Conservation (phyloP, 2,113 vertebrate genomes). For the Trichechus manatus region DNA sequence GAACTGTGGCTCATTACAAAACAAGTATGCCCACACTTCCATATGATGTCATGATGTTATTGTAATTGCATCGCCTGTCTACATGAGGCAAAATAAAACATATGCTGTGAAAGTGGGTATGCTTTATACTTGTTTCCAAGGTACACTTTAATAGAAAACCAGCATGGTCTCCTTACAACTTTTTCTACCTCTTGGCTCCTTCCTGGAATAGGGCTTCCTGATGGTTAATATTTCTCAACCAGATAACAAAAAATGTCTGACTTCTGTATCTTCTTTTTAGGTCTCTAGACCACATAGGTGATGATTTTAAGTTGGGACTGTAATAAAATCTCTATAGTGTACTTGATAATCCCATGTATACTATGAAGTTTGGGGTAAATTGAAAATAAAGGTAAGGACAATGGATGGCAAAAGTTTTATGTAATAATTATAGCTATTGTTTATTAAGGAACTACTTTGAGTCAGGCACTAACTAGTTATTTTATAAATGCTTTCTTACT, state of each 20-base stretch:
- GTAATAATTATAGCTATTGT: background rate
- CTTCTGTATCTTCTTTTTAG: background rate
- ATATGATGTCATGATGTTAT: background rate
- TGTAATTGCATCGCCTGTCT: background rate
- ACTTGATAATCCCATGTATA: background rate
- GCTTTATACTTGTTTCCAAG: background rate
- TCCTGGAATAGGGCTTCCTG: background rate
- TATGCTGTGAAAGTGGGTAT: background rate
- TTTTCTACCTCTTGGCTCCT: background rate
- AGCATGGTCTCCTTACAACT: background rate
- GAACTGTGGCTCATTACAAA: slow-evolving; percentile 26
- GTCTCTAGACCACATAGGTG: background rate
- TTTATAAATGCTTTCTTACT: background rate
- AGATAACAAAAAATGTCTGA: background rate
- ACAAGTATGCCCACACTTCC: background rate
- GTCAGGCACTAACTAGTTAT: background rate
- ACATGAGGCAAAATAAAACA: slow-evolving; percentile 42
- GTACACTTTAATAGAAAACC: slow-evolving; percentile 21
- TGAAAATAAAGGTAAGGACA: background rate
- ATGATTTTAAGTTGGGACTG: background rate
- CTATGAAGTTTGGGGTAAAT: background rate
- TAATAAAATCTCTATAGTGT: background rate
- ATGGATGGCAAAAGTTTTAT: background rate
- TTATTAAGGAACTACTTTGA: slow-evolving; percentile 11
- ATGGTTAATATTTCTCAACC: background rate